Percentiles rank a stretch among this genome's conserved stretches.
phyloP scores from a whole-genome alignment of 2,113 vertebrate genomes.

The Sander vitreus region DNA sequence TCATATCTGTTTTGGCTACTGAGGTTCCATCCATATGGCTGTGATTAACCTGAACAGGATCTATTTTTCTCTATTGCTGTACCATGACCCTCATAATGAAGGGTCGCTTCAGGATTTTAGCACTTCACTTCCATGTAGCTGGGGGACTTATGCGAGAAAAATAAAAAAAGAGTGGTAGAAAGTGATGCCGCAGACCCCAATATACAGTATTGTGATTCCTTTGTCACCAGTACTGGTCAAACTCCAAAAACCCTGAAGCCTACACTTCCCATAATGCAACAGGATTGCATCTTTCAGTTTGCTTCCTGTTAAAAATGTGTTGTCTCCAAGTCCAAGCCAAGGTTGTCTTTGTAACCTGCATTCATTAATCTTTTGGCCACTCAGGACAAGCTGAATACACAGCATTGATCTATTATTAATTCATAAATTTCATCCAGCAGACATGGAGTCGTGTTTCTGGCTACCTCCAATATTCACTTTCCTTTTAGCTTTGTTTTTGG shows the following conservation, averaged over 20 bases:
- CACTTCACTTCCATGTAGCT: constrained; percentile 1
- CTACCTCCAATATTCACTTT: background rate
- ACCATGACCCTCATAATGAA: background rate
- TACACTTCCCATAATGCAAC: background rate
- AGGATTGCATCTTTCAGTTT: background rate
- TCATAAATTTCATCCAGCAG: too few relatives aligned
- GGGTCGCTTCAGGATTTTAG: background rate
- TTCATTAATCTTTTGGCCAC: background rate
- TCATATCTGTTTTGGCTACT: constrained; percentile 38
- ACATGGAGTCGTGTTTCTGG: too few relatives aligned
- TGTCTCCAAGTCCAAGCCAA: background rate
- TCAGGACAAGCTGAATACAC: background rate
- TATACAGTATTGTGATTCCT: background rate
- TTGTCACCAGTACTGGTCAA: background rate
- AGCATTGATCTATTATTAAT: too few relatives aligned
- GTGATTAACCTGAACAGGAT: constrained; percentile 57
- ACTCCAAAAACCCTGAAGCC: background rate
- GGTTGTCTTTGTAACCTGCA: background rate
- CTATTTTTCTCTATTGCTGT: constrained; percentile 28
- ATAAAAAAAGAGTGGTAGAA: background rate
- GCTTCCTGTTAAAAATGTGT: background rate
- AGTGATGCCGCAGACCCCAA: background rate
- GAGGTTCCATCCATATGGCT: constrained; percentile 62
- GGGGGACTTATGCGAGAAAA: background rate
- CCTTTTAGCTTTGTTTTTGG: background rate